phyloP scores from a whole-genome alignment of 1,140 invertebrate genomes.

The Lepidostoma basale region DNA sequence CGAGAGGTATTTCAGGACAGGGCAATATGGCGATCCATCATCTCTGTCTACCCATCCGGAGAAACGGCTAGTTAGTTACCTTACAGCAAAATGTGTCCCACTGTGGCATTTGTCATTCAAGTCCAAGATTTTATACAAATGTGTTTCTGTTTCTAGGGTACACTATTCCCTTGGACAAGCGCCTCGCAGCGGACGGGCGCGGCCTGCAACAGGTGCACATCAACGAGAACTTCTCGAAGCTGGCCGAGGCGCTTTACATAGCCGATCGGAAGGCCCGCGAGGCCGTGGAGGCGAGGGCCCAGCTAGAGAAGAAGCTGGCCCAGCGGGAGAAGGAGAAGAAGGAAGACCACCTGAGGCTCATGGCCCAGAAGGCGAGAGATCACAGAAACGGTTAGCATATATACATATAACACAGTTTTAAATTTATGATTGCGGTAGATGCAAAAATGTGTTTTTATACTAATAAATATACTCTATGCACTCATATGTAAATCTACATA shows the following conservation, averaged over 20 bases:
- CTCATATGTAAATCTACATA: no score
- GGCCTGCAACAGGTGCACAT: conserved; percentile 97
- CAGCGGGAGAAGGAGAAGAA: conserved; percentile 99
- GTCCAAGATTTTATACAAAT: conserved; percentile 6
- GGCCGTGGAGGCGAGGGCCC: conserved; percentile 94
- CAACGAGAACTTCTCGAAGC: conserved; percentile 98
- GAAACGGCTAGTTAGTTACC: background rate
- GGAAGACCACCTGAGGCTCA: conserved; percentile 89
- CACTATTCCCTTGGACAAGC: conserved; percentile 98
- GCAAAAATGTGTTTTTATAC: no score
- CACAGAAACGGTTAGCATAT: conserved; percentile 82
- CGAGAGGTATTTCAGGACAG: no score
- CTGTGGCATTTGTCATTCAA: no score
- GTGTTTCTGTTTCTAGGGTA: conserved; percentile 71
- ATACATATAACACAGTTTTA: no score
- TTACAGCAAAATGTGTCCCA: background rate
- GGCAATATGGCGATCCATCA: no score
- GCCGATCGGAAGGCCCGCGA: conserved; percentile 97
- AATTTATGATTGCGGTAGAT: no score
- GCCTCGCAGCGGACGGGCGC: conserved; percentile 96
- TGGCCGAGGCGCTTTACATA: conserved; percentile 97
- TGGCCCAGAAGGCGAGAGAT: conserved; percentile 95
- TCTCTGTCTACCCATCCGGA: no score
- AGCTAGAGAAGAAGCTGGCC: conserved; percentile 94
- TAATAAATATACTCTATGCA: no score